Evolutionary conservation across 2,888 invertebrate genomes (phyloP), one percentile per base, ranked within the genome.

Genomic region (Strigamia crassipes): DNA sequence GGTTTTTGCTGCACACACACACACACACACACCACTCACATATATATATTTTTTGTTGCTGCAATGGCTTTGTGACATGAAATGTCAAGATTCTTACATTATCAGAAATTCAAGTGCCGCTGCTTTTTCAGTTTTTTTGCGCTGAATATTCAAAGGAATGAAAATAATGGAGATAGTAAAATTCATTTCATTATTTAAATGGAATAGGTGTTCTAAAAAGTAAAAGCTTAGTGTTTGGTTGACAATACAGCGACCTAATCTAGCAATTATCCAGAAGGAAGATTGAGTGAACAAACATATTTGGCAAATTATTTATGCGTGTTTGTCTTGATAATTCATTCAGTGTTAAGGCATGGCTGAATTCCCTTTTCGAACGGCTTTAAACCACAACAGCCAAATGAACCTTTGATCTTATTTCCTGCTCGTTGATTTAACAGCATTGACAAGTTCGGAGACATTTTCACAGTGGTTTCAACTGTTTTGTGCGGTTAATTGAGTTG

Each of bases 301-400:
- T 56, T 56, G 56, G 56, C 21, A 56, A 56, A 56, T 56, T 56
- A 56, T 56, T 56, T 56, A 56, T 56, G 56, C 56, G 56, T 56
- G 56, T 56, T n/a, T 56, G 56, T 56, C 56, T 56, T 56, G 56
- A 56, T 56, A 56, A 56, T 56, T 56, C 56, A 56, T 56, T 56
- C 56, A 56, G 56, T 56, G 56, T 56, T 56, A 56, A 56, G 56
- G 56, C 56, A 56, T 18, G 56, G 56, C 56, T 56, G 56, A 56
- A 56, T 56, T 56, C 56, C 56, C 56, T 56, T 56, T 56, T 18
- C 56, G 18, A 56, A 56, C 56, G 10, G 56, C 56, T 56, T 56
- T 56, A 56, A 46, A 56, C 56, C 56, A 18, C 56, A 56, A n/a
- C n/a, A 56, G 56, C 56, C 56, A 56, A 56, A 18, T 56, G 56